Percentiles rank a stretch among this genome's conserved stretches.
Evolutionary conservation across 2,113 vertebrate species (phyloP).

Genomic region (Turdus rufiventris): DNA sequence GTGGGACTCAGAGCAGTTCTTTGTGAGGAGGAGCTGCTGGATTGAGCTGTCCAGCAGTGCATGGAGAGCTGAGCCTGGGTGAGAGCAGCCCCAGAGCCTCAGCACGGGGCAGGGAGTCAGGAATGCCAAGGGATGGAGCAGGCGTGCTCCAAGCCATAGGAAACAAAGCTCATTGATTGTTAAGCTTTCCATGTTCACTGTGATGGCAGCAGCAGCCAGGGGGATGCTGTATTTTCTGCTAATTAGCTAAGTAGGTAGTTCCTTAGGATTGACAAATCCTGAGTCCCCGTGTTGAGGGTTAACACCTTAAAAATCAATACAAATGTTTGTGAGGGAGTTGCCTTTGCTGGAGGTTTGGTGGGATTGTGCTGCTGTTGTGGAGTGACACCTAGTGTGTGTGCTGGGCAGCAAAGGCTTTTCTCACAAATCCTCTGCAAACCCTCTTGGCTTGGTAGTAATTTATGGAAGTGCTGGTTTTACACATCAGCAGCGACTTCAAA

Average conservation of each 20-base stretch:
- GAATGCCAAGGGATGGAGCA: slow-evolving; percentile 19
- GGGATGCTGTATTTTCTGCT: not conserved
- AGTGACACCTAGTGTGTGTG: slow-evolving; percentile 61
- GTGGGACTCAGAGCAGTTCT: fast-evolving
- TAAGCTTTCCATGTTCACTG: not conserved
- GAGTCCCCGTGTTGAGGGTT: not conserved
- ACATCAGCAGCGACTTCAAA: not conserved
- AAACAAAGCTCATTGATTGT: slow-evolving; percentile 20
- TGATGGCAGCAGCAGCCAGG: not conserved
- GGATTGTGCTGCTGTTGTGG: not conserved
- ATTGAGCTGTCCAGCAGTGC: not conserved
- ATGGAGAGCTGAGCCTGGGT: not conserved
- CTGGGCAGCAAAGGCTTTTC: not conserved
- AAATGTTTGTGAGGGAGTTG: not conserved
- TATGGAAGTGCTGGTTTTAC: not conserved
- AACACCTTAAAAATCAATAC: not conserved
- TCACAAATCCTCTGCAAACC: not conserved
- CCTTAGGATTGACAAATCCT: not conserved
- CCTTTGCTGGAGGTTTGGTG: not conserved
- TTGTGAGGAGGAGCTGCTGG: not conserved
- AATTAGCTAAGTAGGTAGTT: slow-evolving; percentile 38
- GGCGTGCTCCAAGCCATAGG: not conserved
- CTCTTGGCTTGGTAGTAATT: not conserved
- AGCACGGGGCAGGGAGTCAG: not conserved
- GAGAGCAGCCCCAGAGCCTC: not conserved